A percentile compares a stretch with the other conserved stretches of the same genome.
phyloP scores from a whole-genome alignment of 1,140 invertebrate genomes.

The Manduca sexta region DNA sequence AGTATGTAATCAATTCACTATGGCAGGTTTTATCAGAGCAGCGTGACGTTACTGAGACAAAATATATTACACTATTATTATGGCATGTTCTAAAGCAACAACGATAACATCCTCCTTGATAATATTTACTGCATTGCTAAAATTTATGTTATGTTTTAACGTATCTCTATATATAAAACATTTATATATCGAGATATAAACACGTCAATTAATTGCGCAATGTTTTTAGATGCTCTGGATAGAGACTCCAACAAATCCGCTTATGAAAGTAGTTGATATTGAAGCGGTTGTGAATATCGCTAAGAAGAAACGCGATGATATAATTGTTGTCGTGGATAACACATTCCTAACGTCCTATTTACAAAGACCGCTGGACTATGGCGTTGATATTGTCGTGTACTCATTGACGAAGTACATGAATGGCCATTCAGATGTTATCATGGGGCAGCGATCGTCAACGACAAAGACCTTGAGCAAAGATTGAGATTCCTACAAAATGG shows the following conservation, averaged over 20 bases:
- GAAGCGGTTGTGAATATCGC: constrained; percentile 79
- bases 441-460: constrained; percentile 91
- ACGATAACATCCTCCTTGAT: constrained; percentile 15
- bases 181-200: not conserved
- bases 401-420: constrained; percentile 99
- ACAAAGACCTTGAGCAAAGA: constrained; percentile 80
- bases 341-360: constrained; percentile 98
- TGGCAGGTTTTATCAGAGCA: constrained; percentile 22
- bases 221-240: constrained; percentile 91
- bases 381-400: constrained; percentile 94
- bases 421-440: constrained; percentile 97
- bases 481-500: constrained; percentile 93
- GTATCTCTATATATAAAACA: not conserved
- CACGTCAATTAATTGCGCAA: too few relatives aligned
- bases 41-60: constrained; percentile 14
- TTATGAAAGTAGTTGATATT: constrained; percentile 94
- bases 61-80: constrained; percentile 12
- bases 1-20: constrained; percentile 11
- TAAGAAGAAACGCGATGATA: constrained; percentile 75
- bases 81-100: constrained; percentile 8
- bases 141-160: constrained; percentile 2
- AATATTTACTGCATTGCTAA: constrained; percentile 10
- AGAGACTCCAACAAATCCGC: constrained; percentile 98
- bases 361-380: constrained; percentile 92
- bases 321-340: constrained; percentile 95